Percentiles rank a stretch among this genome's conserved stretches.
Evolutionary conservation across 2,888 invertebrate species (phyloP).

Genomic region (Drosophila paranaensis): DNA sequence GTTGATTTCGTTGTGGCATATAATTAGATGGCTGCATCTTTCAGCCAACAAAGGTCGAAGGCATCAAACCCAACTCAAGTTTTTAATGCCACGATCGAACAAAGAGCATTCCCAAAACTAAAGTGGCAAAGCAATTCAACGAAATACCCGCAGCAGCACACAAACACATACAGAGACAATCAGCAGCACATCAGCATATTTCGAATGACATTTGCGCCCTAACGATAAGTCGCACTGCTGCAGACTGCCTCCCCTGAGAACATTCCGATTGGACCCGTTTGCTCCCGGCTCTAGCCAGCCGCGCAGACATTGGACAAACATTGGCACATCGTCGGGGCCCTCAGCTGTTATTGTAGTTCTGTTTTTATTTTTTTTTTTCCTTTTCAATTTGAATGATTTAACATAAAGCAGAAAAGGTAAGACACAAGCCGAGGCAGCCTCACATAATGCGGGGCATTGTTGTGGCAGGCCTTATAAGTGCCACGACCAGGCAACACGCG

Average conservation of each 20-base stretch:
- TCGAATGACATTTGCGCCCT: slow-evolving; percentile 67
- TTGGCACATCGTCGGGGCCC: slow-evolving; percentile 61
- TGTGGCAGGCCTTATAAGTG: slow-evolving; percentile 70
- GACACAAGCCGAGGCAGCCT: slow-evolving; percentile 31
- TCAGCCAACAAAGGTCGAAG: slow-evolving; percentile 37
- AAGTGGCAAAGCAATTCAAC: slow-evolving; percentile 67
- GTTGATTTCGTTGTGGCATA: neutral
- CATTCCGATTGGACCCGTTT: slow-evolving; percentile 42
- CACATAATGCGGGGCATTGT: slow-evolving; percentile 66
- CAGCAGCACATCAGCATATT: slow-evolving; percentile 61
- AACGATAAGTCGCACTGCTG: slow-evolving; percentile 56
- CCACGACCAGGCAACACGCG: slow-evolving; percentile 63
- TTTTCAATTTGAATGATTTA: slow-evolving; percentile 80
- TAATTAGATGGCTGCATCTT: slow-evolving; percentile 55
- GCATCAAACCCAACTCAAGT: slow-evolving; percentile 50
- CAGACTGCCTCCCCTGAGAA: slow-evolving; percentile 71
- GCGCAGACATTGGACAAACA: slow-evolving; percentile 56
- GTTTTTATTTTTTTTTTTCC: slow-evolving; percentile 9
- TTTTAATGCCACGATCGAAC: slow-evolving; percentile 51
- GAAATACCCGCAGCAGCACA: slow-evolving; percentile 45
- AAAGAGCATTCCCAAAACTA: slow-evolving; percentile 54
- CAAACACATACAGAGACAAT: slow-evolving; percentile 36
- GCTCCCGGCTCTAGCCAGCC: neutral
- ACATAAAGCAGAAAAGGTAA: slow-evolving; percentile 74
- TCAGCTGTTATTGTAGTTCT: slow-evolving; percentile 76